Conservation (phyloP, 2,113 vertebrate species). For the Heteronetta atricapilla region DNA sequence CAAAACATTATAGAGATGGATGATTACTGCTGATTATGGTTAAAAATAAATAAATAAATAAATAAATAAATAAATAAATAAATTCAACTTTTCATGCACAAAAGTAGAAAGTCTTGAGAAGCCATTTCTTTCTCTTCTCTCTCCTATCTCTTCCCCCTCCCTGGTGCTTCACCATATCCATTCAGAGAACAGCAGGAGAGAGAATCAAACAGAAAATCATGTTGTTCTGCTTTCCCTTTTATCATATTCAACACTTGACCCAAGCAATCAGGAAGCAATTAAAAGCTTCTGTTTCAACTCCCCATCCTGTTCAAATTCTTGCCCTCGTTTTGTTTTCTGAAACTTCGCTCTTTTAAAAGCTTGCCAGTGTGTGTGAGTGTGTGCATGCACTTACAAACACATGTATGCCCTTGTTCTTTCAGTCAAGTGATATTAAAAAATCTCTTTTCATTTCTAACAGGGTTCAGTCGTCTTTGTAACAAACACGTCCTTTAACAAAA, state of each 20-base stretch:
- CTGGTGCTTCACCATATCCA: not conserved
- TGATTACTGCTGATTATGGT: constrained; percentile 48
- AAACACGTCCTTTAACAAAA: constrained; percentile 51
- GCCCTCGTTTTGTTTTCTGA: not conserved
- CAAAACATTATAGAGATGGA: not conserved
- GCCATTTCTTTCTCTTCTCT: not conserved
- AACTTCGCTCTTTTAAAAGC: constrained; percentile 4
- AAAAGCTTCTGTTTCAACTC: constrained; percentile 49
- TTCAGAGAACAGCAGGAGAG: constrained; percentile 5
- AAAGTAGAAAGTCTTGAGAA: not conserved
- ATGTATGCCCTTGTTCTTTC: constrained; percentile 14
- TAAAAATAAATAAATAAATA: too few relatives aligned
- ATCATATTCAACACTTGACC: constrained; percentile 24
- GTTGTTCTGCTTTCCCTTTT: constrained; percentile 30
- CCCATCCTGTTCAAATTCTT: constrained; percentile 9
- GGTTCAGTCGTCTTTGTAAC: constrained; percentile 38
- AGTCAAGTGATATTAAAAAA: constrained; percentile 11
- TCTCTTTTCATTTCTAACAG: not conserved
- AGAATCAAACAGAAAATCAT: constrained; percentile 28
- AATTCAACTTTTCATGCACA: not conserved
- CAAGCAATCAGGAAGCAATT: constrained; percentile 44
- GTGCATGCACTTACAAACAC: not conserved
- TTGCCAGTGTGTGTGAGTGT: not conserved
- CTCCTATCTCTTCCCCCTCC: not conserved
- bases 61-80: too few relatives aligned